These are phyloP conservation scores for Zalophus californianus DNA, from an alignment of 2,797 vertebrate genomes.

Conservation along the genomic window DNA sequence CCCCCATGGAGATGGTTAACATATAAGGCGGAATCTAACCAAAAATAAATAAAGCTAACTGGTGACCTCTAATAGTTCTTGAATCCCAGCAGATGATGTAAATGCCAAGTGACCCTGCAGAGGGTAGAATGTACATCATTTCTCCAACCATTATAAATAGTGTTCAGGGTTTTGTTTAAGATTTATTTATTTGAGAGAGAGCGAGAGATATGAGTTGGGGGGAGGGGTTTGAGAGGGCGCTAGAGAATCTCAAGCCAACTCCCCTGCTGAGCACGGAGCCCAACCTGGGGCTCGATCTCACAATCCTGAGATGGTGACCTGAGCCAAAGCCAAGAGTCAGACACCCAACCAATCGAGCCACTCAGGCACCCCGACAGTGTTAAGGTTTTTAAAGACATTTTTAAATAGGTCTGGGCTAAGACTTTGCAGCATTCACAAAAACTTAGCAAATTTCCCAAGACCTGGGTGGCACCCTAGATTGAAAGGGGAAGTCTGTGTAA, in stretches of 20 bases:
- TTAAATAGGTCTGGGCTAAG: not conserved
- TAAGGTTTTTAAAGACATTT: not conserved
- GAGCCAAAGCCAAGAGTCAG: not conserved
- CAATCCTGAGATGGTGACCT: not conserved
- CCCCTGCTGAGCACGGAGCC: too few relatives aligned
- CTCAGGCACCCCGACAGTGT: not conserved
- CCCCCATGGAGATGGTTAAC: not conserved
- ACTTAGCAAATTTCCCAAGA: not conserved
- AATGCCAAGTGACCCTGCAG: not conserved
- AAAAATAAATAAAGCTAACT: not conserved
- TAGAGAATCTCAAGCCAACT: not conserved
- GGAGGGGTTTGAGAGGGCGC: not conserved
- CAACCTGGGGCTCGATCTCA: not conserved
- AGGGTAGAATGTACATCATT: not conserved
- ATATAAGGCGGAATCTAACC: constrained; percentile 8
- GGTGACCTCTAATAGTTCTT: not conserved
- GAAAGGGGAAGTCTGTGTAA: not conserved
- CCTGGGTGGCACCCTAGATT: not conserved
- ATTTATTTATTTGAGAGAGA: not conserved
- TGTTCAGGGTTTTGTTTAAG: not conserved
- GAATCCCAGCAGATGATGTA: not conserved
- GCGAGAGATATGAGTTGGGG: not conserved
- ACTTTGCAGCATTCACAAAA: not conserved
- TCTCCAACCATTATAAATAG: not conserved
- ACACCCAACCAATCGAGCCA: not conserved